Evolutionary conservation across 2,113 vertebrate genomes (phyloP), one percentile per base, ranked within the genome.

Genomic region (Brachionichthys hirsutus): DNA sequence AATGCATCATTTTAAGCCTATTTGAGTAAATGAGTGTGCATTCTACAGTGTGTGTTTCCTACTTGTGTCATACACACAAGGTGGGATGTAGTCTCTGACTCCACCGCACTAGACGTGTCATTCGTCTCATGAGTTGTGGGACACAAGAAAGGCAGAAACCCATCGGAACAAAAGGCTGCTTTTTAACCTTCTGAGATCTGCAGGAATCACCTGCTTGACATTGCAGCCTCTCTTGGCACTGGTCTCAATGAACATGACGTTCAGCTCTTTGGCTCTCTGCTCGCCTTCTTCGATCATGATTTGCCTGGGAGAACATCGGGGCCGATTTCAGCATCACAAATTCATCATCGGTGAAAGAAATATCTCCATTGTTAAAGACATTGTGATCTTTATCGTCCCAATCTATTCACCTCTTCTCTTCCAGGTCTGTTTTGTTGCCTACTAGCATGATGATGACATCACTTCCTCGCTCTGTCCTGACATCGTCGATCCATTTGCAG

Each of bases 401-500:
- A 20, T 2, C 13, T 0, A 4, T 59, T 77, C 64, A 88, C 91
- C 91, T 91, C 76, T 92, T 92, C 77, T 92, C 91, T 52, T 91
- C 91, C 70, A 92, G 68, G 58, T 92, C 91, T 70, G 90, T 92
- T 91, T 92, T 89, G 92, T 92, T 92, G 62, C 90, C 91, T 4
- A 92, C 91, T 15, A 92, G 70, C 91, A 92, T 92, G 67, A 92
- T 92, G 58, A 92, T 92, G 57, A 92, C 91, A 52, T 92, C 91
- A 80, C 90, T 89, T 87, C 91, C 91, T 81, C 91, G 85, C 85
- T 92, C 91, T 58, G 90, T 91, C 80, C 91, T 86, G 70, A 92
- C 95, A 12, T 96, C 95, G n/a, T 96, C 94, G 12, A 96, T 95
- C 95, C 95, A 96, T 83, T 96, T 96, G 53, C 93, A 94, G 73